Evolutionary conservation across 2,888 invertebrate genomes (phyloP), one percentile per base, ranked within the genome.

Genomic region (Dolichopus griseipennis): DNA sequence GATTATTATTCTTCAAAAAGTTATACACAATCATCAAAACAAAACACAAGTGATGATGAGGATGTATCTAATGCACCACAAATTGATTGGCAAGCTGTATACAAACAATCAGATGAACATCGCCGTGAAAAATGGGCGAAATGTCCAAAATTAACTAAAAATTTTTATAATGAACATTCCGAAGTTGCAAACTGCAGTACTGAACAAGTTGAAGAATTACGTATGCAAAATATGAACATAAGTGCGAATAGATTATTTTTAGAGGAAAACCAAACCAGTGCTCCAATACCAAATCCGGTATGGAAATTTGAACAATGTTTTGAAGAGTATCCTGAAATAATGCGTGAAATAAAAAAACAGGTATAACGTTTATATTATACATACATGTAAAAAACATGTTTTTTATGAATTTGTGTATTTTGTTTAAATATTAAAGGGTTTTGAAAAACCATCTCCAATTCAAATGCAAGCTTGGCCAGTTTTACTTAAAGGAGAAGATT

Each of bases 401-500:
- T 34, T 62, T 15, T n/a, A 8, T 2, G 20, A n/a, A 66, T 15
- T 27, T 27, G n/a, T n/a, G n/a, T n/a, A n/a, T n/a, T 34, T 10
- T 41, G 43, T 20, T n/a, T 15, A 18, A 9, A 66, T 15, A 8
- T 34, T 63, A 22, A 52, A 72, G 72, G 89, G 88, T 0, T 97
- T 97, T 78, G 79, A 80, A 33, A 86, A 85, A 70, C 97, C 97
- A 0, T 91, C 94, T 0, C 97, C 97, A 0, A 95, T 97, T 75
- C 95, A 97, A 81, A 84, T 89, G 70, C 96, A 97, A 82, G 91
- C 94, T 0, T 98, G 97, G 97, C 98, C 98, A 1, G 86, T 97
- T 70, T 83, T 97, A 0, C 81, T 98, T 63, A 87, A 88, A 75
- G 98, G 98, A 0, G 88, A 90, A 76, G 97, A 98, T 81, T 82